Conservation (phyloP, 2,888 invertebrate species). For the Dorcus hopei region DNA sequence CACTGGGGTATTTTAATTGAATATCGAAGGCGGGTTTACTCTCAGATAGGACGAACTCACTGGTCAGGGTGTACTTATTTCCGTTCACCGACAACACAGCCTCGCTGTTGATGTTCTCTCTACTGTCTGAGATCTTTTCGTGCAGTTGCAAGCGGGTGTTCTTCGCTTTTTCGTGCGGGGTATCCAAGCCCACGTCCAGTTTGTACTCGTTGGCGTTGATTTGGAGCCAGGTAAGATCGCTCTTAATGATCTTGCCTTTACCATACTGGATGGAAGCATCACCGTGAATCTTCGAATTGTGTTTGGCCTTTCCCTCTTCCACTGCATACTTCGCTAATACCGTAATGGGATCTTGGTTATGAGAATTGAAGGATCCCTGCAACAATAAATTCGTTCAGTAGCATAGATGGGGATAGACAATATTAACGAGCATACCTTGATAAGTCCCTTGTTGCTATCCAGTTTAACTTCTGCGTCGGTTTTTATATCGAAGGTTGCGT, state of each 20-base stretch:
- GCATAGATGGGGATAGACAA: not conserved
- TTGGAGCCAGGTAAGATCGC: conserved; percentile 39
- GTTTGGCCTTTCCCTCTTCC: conserved; percentile 25
- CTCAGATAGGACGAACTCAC: conserved; percentile 54
- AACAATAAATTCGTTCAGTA: conserved; percentile 6
- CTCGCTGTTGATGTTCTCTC: conserved; percentile 41
- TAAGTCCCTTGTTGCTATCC: conserved; percentile 64
- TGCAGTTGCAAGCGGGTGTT: conserved; percentile 52
- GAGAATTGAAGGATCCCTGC: conserved; percentile 43
- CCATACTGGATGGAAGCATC: conserved; percentile 38
- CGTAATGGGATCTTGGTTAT: conserved; percentile 46
- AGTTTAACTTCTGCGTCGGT: conserved; percentile 61
- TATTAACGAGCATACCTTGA: conserved; percentile 42
- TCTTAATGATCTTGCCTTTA: conserved; percentile 46
- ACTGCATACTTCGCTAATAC: conserved; percentile 44
- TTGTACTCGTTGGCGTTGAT: conserved; percentile 45
- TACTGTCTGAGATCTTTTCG: conserved; percentile 43
- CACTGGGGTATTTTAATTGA: conserved; percentile 55
- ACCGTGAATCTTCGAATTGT: conserved; percentile 32
- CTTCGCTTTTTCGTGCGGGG: conserved; percentile 53
- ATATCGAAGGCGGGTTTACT: conserved; percentile 57
- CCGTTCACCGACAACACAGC: conserved; percentile 56
- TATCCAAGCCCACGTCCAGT: conserved; percentile 48
- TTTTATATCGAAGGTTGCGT: conserved; percentile 39
- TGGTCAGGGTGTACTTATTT: conserved; percentile 56